phyloP scores from a whole-genome alignment of 1,140 invertebrate species.

The Drosophila quadrilineata region DNA sequence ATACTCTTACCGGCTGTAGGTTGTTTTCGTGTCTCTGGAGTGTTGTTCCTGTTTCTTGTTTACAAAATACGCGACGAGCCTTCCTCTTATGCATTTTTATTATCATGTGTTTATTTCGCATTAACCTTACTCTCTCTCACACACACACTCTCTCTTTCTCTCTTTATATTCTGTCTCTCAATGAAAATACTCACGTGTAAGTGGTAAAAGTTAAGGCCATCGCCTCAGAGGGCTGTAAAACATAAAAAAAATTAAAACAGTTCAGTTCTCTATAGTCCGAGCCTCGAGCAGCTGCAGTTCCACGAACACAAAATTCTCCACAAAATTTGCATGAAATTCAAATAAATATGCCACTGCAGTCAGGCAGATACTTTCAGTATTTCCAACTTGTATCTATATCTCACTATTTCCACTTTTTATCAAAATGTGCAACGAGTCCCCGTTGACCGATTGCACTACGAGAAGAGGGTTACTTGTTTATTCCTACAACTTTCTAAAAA shows the following conservation, averaged over 20 bases:
- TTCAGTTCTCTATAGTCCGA: not conserved
- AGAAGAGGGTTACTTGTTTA: too few species aligned
- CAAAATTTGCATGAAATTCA: slow-evolving; percentile 74
- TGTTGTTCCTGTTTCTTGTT: slow-evolving; percentile 60
- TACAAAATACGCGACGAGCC: slow-evolving; percentile 63
- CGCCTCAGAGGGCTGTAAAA: not conserved
- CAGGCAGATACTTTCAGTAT: slow-evolving; percentile 43
- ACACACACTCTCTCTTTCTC: too few species aligned
- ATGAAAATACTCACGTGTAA: slow-evolving; percentile 45
- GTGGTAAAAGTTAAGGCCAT: slow-evolving; percentile 10
- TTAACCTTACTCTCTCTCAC: too few species aligned
- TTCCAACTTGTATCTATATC: too few species aligned
- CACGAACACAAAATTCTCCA: slow-evolving; percentile 28
- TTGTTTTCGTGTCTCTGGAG: slow-evolving; percentile 23
- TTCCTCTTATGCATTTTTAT: slow-evolving; percentile 36
- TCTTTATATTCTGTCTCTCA: slow-evolving; percentile 20
- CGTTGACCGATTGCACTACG: not conserved
- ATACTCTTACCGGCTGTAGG: slow-evolving; percentile 44
- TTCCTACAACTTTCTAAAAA: too few species aligned
- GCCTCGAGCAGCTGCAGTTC: slow-evolving; percentile 34
- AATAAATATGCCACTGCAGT: slow-evolving; percentile 76
- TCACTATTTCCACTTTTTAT: too few species aligned
- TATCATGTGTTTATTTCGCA: slow-evolving; percentile 11
- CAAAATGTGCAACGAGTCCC: slow-evolving; percentile 6
- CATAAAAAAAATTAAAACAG: too few species aligned